Percentiles rank a stretch among this genome's conserved stretches.
Evolutionary conservation across 2,888 invertebrate genomes (phyloP).

Genomic region (Mesoligia furuncula): DNA sequence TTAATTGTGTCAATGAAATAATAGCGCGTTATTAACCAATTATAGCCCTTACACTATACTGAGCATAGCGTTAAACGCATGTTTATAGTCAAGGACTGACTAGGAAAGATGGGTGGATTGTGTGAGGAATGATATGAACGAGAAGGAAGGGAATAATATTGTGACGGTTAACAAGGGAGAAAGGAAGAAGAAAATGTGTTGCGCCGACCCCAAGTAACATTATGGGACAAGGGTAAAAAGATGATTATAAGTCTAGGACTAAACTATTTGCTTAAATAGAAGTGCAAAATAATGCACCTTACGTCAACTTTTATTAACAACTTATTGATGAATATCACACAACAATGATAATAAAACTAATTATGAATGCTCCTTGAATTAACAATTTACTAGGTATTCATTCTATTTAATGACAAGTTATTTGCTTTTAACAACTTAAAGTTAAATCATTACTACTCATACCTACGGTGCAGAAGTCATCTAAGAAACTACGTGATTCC

Average conservation of each 20-base stretch:
- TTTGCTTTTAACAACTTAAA: constrained; percentile 9
- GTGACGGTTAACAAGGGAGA: not conserved
- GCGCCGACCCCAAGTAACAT: no score
- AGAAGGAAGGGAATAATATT: not conserved
- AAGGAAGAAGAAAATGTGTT: not conserved
- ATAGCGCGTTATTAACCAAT: constrained; percentile 7
- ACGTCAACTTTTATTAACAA: constrained; percentile 31
- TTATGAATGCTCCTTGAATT: constrained; percentile 23
- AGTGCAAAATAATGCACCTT: constrained; percentile 4
- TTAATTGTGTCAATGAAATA: constrained; percentile 26
- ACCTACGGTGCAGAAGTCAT: constrained; percentile 8
- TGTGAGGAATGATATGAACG: not conserved
- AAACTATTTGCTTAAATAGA: constrained; percentile 4
- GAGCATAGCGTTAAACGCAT: not conserved
- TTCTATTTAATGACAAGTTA: constrained; percentile 31
- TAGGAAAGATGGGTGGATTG: not conserved
- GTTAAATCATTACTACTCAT: not conserved
- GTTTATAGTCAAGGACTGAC: not conserved
- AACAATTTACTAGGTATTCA: constrained; percentile 18
- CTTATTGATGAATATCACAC: constrained; percentile 11
- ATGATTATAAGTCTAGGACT: not conserved
- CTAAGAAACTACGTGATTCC: constrained; percentile 16
- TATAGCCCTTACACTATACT: not conserved
- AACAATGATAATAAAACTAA: not conserved
- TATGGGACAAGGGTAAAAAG: not conserved